A percentile compares a stretch with the other conserved stretches of the same genome.
These are phyloP conservation scores for Thamnophis elegans DNA, from an alignment of 2,797 vertebrate genomes.

Conservation along the genomic window DNA sequence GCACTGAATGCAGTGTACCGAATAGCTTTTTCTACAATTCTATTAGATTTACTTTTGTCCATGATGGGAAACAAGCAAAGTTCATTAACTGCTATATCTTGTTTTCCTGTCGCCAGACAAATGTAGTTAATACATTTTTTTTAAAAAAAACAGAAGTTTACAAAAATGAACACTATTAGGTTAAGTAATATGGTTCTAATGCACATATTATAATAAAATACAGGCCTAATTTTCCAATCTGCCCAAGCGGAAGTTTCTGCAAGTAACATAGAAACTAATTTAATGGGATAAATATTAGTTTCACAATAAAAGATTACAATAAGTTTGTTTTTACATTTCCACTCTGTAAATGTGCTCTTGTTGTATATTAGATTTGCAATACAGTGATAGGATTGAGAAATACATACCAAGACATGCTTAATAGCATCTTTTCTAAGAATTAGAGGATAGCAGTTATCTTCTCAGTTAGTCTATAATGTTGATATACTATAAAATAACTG, in stretches of 20 bases:
- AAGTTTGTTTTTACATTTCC: neutral
- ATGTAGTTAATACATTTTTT: neutral
- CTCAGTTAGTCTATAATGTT: neutral
- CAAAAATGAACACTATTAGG: slow-evolving; percentile 1
- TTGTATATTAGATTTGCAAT: neutral
- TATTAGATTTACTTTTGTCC: neutral
- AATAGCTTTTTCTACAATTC: neutral
- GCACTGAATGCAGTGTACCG: neutral
- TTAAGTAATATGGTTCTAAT: neutral
- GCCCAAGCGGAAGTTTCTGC: neutral
- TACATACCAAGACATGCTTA: neutral
- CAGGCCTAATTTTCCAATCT: neutral
- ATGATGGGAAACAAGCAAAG: neutral
- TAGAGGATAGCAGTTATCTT: neutral
- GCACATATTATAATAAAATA: neutral
- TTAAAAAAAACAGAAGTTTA: neutral
- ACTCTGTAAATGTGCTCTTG: neutral
- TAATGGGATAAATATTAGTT: neutral
- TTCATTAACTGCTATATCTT: neutral
- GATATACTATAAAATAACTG: neutral
- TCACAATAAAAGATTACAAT: neutral
- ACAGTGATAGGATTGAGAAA: neutral
- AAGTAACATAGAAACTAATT: neutral
- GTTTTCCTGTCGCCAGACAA: slow-evolving; percentile 4
- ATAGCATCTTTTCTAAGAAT: neutral